Conservation (phyloP, 2,113 vertebrate genomes). For the Corythornis madagascariensis region DNA sequence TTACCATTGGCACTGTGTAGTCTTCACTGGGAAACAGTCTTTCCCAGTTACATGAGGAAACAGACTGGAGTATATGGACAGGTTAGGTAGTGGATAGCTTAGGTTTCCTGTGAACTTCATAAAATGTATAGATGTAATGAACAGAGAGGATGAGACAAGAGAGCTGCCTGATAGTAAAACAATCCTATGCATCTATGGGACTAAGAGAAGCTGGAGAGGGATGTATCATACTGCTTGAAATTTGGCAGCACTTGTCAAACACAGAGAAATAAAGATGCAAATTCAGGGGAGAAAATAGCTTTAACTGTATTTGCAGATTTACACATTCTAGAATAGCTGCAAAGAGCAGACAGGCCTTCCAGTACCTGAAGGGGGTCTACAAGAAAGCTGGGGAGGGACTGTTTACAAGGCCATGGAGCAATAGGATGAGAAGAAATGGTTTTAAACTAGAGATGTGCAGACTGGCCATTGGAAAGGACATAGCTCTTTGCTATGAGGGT, state of each 20-base stretch:
- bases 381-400: too few species aligned
- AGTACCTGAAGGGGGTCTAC: too few species aligned
- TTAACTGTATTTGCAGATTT: neutral
- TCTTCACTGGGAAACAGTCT: neutral
- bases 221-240: neutral
- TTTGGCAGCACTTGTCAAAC: neutral
- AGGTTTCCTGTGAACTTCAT: neutral
- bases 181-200: neutral
- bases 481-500: too few species aligned
- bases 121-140: neutral
- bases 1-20: rapidly evolving
- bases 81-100: neutral
- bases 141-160: neutral
- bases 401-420: too few species aligned
- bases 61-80: rapidly evolving
- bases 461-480: too few species aligned
- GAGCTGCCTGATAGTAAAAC: neutral
- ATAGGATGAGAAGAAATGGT: too few species aligned
- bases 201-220: neutral
- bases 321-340: neutral
- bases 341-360: neutral
- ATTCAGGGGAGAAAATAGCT: neutral
- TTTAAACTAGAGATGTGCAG: too few species aligned
- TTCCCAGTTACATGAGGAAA: neutral
- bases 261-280: neutral